Evolutionary conservation across 2,888 invertebrate species (phyloP), one percentile per base, ranked within the genome.

Genomic region (Scotopteryx bipunctaria): DNA sequence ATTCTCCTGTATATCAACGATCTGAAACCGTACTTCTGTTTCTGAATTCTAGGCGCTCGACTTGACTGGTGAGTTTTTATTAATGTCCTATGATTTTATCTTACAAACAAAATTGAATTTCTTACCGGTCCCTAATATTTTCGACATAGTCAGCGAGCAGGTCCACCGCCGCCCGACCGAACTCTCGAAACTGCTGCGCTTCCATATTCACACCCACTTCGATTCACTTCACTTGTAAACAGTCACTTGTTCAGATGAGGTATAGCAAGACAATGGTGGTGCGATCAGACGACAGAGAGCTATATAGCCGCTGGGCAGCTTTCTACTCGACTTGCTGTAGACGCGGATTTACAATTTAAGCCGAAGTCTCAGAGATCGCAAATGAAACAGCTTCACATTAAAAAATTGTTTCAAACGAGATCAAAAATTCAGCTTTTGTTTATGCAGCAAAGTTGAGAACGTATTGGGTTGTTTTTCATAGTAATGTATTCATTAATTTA

Each of bases 71-170:
- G n/a, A n/a, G n/a, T n/a, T n/a, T n/a, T n/a, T n/a, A n/a, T n/a
- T n/a, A n/a, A n/a, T n/a, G n/a, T n/a, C n/a, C n/a, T n/a, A n/a
- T n/a, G n/a, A n/a, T n/a, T n/a, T 19, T 23, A 8, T 5, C 8
- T 5, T 16, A 27, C 2, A 15, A 17, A 67, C 91, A n/a, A n/a
- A n/a, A n/a, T n/a, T n/a, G n/a, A n/a, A n/a, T n/a, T n/a, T n/a
- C n/a, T 80, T 88, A 94, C 93, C 94, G 93, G 61, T 96, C 94
- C 69, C 97, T 92, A 58, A 98, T 94, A 64, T 93, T 95, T 61
- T 97, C 95, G 60, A 95, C 90, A 80, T 99, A 98, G 79, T 98
- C 95, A n/a, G 96, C 96, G 19, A 99, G 93, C 73, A 96, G 95
- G 80, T 98, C 98, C 57, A 98, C 93, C 54, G 96, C 94, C 17